phyloP scores from a whole-genome alignment of 1,140 invertebrate species.

The Mylabris phalerata region DNA sequence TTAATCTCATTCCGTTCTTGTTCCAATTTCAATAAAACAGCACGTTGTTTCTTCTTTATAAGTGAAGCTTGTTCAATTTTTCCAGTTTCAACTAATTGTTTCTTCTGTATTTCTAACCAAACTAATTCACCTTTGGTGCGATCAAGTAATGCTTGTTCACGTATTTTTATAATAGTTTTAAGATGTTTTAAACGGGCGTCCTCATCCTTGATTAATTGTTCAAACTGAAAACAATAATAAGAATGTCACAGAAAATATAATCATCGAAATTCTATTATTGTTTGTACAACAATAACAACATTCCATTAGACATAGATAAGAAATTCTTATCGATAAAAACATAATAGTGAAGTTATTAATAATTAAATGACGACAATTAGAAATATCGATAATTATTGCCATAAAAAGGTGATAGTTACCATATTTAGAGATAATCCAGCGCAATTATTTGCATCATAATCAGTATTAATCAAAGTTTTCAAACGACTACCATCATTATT shows the following conservation, averaged over 20 bases:
- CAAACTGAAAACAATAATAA: constrained; percentile 31
- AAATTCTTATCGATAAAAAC: too few species aligned
- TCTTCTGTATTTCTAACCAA: constrained; percentile 41
- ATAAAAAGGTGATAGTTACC: background rate
- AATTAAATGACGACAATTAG: too few species aligned
- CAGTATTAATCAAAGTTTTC: background rate
- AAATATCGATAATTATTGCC: too few species aligned
- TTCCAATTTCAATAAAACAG: constrained; percentile 37
- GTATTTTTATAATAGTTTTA: constrained; percentile 38
- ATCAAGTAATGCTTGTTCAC: constrained; percentile 37
- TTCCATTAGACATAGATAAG: background rate
- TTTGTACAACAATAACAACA: constrained; percentile 4
- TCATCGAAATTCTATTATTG: background rate
- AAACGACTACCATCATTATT: background rate
- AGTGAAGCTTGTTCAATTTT: constrained; percentile 37
- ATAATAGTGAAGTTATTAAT: too few species aligned
- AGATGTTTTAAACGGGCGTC: constrained; percentile 38
- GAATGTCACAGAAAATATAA: background rate
- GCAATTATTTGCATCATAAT: constrained; percentile 4
- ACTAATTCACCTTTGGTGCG: constrained; percentile 38
- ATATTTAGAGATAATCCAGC: constrained; percentile 4
- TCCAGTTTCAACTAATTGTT: constrained; percentile 38
- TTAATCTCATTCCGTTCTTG: constrained; percentile 40
- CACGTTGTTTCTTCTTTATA: constrained; percentile 41
- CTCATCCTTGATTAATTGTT: constrained; percentile 40